Percentiles rank a stretch among this genome's conserved stretches.
These are phyloP conservation scores for Digitonthophagus gazella DNA, from an alignment of 2,888 invertebrate species.

Conservation along the genomic window DNA sequence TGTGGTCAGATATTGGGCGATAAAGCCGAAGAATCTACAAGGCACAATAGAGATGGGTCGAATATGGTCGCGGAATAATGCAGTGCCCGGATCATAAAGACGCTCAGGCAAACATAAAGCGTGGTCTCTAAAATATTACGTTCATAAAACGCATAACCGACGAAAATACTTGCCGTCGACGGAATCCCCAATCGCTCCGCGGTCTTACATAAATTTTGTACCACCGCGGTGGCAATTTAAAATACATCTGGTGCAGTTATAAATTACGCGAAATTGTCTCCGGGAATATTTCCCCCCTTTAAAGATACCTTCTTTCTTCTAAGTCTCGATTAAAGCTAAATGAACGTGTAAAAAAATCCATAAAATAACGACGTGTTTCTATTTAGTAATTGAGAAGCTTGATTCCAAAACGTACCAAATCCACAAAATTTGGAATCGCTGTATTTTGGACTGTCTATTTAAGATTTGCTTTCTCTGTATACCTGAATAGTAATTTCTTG, in stretches of 20 bases:
- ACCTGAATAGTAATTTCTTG: too few relatives aligned
- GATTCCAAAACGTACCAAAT: too few relatives aligned
- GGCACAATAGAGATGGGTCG: neutral
- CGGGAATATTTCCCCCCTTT: neutral
- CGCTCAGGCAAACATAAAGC: conserved; percentile 1
- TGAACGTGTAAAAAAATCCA: neutral
- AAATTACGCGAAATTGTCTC: conserved; percentile 17
- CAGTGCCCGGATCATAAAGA: neutral
- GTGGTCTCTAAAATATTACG: conserved; percentile 10
- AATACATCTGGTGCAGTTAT: conserved; percentile 20
- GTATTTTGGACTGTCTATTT: too few relatives aligned
- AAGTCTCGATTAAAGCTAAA: neutral
- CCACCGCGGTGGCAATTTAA: conserved; percentile 8
- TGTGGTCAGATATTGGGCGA: neutral
- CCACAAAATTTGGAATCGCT: too few relatives aligned
- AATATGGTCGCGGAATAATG: neutral
- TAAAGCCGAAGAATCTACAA: neutral
- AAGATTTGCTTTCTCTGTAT: too few relatives aligned
- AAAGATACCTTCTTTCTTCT: conserved; percentile 1
- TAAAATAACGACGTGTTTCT: neutral
- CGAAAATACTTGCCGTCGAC: neutral
- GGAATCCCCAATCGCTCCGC: conserved; percentile 1
- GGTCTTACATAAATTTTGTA: conserved; percentile 11
- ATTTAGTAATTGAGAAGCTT: too few relatives aligned
- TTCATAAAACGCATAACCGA: conserved; percentile 12